Evolutionary conservation across 2,888 invertebrate genomes (phyloP).

Genomic region (Habroteleia sp.): DNA sequence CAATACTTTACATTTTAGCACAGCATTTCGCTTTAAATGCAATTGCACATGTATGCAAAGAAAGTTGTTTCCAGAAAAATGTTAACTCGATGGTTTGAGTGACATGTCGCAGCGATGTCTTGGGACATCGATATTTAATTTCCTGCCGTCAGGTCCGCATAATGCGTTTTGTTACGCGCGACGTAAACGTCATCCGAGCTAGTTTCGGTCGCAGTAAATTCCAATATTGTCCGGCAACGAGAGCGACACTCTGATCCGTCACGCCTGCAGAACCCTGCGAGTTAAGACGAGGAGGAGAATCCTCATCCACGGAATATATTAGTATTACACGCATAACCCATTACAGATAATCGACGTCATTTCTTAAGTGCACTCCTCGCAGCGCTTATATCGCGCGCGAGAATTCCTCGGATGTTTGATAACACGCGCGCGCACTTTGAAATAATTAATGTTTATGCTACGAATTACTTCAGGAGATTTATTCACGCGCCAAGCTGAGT

Average conservation of each 20-base stretch:
- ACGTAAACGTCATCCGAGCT: constrained; percentile 72
- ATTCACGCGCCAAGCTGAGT: constrained; percentile 35
- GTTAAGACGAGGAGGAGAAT: constrained; percentile 57
- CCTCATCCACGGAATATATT: constrained; percentile 61
- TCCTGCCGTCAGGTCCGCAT: constrained; percentile 70
- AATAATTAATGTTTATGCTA: constrained; percentile 62
- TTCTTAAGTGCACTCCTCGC: constrained; percentile 57
- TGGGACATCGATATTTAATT: constrained; percentile 74
- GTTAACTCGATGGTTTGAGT: constrained; percentile 18
- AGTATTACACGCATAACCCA: constrained; percentile 69
- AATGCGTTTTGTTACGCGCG: constrained; percentile 46
- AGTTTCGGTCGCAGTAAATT: constrained; percentile 67
- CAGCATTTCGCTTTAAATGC: too few species aligned
- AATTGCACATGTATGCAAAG: too few species aligned
- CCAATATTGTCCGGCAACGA: constrained; percentile 38
- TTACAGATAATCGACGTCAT: constrained; percentile 67
- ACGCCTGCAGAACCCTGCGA: constrained; percentile 21
- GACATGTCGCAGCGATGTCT: constrained; percentile 54
- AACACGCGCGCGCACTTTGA: constrained; percentile 44
- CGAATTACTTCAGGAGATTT: constrained; percentile 55
- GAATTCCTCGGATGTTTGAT: constrained; percentile 58
- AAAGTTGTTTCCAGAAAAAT: too few species aligned
- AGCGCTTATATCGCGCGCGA: constrained; percentile 39
- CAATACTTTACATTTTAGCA: too few species aligned
- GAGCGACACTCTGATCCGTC: constrained; percentile 55